Conservation (phyloP, 2,113 vertebrate species). For the Oenanthe oenanthe region DNA sequence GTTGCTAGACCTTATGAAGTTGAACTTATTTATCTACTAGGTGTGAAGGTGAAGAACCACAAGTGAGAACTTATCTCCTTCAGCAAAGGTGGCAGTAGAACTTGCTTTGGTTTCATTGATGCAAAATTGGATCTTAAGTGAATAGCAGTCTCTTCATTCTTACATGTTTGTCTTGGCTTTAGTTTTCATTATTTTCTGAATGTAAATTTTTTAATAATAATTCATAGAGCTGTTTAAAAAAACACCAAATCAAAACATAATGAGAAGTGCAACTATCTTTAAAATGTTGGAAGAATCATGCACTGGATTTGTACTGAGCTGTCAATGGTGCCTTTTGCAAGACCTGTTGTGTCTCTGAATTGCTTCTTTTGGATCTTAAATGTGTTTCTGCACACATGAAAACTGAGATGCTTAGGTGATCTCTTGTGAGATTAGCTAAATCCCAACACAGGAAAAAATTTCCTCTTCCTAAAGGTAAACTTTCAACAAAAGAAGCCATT, state of each 20-base stretch:
- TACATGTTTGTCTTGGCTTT: not conserved
- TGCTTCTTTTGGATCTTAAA: not conserved
- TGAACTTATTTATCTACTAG: not conserved
- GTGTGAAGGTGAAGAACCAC: not conserved
- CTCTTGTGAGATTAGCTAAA: not conserved
- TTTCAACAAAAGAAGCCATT: not conserved
- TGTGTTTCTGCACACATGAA: not conserved
- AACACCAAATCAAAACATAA: not conserved
- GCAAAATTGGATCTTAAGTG: not conserved
- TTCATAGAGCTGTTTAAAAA: not conserved
- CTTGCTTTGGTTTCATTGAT: not conserved
- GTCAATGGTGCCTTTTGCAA: not conserved
- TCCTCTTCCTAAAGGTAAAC: not conserved
- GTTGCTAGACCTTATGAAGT: not conserved
- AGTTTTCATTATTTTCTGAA: not conserved
- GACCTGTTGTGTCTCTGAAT: not conserved
- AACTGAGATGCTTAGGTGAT: not conserved
- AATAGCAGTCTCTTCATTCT: not conserved
- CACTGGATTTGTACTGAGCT: not conserved
- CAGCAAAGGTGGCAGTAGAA: not conserved
- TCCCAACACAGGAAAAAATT: not conserved
- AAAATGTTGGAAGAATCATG: not conserved
- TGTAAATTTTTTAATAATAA: not conserved
- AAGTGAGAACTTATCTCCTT: not conserved
- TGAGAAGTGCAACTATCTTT: not conserved